Conservation (phyloP, 2,113 vertebrate genomes). For the Scomber japonicus region DNA sequence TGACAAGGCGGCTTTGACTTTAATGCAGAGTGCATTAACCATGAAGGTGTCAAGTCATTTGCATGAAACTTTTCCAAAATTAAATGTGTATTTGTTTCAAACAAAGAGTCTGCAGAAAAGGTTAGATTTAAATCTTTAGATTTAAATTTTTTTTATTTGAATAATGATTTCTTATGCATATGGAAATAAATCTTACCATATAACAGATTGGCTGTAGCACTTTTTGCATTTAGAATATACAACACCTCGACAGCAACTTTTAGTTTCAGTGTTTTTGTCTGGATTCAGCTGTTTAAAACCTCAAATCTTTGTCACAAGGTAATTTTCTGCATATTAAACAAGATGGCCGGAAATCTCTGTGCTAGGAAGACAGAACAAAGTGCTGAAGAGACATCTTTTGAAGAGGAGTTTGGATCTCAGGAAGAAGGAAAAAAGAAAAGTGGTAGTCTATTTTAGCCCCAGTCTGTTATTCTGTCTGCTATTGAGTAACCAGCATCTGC, state of each 20-base stretch:
- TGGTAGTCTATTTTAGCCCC: constrained; percentile 75
- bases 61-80: constrained; percentile 39
- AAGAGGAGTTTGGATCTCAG: constrained; percentile 74
- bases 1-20: constrained; percentile 13
- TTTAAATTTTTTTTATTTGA: not conserved
- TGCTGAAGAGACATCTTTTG: constrained; percentile 83
- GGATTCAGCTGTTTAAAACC: constrained; percentile 57
- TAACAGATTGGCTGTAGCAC: not conserved
- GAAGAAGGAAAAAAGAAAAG: constrained; percentile 71
- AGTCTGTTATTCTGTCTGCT: constrained; percentile 81
- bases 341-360: constrained; percentile 78
- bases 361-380: constrained; percentile 70
- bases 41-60: constrained; percentile 60
- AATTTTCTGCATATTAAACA: constrained; percentile 80
- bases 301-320: constrained; percentile 66
- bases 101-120: not conserved
- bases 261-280: constrained; percentile 25
- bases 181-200: not conserved
- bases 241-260: not conserved
- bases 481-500: constrained; percentile 82
- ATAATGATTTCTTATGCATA: not conserved
- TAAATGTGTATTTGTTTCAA: constrained; percentile 12
- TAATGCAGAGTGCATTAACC: constrained; percentile 33
- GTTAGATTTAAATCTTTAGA: too few relatives aligned
- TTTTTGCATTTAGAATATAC: not conserved